phyloP scores from a whole-genome alignment of 2,888 invertebrate species.

The Stegophylla sp. region DNA sequence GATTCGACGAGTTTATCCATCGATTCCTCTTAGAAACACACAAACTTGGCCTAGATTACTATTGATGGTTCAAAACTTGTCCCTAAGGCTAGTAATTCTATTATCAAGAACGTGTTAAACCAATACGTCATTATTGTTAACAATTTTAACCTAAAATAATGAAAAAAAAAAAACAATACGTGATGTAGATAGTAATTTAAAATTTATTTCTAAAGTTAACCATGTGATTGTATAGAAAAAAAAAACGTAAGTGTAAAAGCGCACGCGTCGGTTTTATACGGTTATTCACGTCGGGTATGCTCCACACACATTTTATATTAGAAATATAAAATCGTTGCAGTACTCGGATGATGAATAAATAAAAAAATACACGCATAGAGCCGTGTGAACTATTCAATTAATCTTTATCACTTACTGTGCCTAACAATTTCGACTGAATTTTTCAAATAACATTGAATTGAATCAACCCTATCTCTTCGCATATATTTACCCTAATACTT shows the following conservation, averaged over 20 bases:
- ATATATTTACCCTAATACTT: too few species aligned
- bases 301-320: not conserved
- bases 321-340: not conserved
- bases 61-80: conserved; percentile 21
- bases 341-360: not conserved
- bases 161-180: conserved; percentile 26
- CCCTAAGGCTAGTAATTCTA: not conserved
- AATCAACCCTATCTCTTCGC: too few species aligned
- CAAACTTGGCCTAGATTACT: conserved; percentile 41
- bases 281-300: not conserved
- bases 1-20: conserved; percentile 39
- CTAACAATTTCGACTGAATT: not conserved
- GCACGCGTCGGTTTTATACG: not conserved
- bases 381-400: not conserved
- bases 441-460: not conserved
- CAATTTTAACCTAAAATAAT: conserved; percentile 25
- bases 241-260: not conserved
- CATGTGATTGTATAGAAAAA: not conserved
- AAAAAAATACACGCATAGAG: not conserved
- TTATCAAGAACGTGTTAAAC: not conserved
- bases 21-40: conserved; percentile 21
- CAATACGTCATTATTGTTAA: conserved; percentile 22
- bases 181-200: not conserved
- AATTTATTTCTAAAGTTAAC: not conserved
- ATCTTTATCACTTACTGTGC: not conserved